These are phyloP conservation scores for Coenobita brevimanus DNA, from an alignment of 1,140 invertebrate genomes.

Conservation along the genomic window DNA sequence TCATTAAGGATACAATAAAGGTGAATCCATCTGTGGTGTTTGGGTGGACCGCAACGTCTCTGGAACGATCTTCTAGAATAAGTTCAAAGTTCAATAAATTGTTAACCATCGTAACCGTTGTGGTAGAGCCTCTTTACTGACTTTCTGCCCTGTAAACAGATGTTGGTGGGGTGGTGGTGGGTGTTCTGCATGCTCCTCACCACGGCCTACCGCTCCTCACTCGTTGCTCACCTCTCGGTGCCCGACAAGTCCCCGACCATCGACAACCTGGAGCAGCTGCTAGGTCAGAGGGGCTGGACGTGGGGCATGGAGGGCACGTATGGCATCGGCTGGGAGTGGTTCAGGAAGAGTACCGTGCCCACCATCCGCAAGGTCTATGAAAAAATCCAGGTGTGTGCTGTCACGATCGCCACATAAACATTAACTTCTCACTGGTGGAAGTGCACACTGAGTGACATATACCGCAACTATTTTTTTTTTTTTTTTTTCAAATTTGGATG, in stretches of 20 bases:
- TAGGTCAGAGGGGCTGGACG: constrained; percentile 1
- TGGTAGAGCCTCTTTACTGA: not conserved
- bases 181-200: constrained; percentile 58
- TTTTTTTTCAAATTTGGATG: too few relatives aligned
- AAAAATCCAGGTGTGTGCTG: constrained; percentile 17
- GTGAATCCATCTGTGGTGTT: too few relatives aligned
- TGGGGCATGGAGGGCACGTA: constrained; percentile 61
- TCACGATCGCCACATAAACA: too few relatives aligned
- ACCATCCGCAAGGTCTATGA: constrained; percentile 15
- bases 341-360: constrained; percentile 36
- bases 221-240: constrained; percentile 56
- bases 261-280: constrained; percentile 47
- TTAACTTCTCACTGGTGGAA: too few relatives aligned
- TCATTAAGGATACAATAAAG: too few relatives aligned
- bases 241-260: constrained; percentile 59
- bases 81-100: too few relatives aligned
- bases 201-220: constrained; percentile 43
- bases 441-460: too few relatives aligned
- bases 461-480: too few relatives aligned
- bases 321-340: constrained; percentile 48
- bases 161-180: constrained; percentile 58
- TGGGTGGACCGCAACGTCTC: too few relatives aligned
- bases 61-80: too few relatives aligned
- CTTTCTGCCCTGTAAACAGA: not conserved
- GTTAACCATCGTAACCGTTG: too few relatives aligned